Percentiles rank a stretch among this genome's conserved stretches.
Evolutionary conservation across 2,888 invertebrate genomes (phyloP).

Genomic region (Heliothis peltigera): DNA sequence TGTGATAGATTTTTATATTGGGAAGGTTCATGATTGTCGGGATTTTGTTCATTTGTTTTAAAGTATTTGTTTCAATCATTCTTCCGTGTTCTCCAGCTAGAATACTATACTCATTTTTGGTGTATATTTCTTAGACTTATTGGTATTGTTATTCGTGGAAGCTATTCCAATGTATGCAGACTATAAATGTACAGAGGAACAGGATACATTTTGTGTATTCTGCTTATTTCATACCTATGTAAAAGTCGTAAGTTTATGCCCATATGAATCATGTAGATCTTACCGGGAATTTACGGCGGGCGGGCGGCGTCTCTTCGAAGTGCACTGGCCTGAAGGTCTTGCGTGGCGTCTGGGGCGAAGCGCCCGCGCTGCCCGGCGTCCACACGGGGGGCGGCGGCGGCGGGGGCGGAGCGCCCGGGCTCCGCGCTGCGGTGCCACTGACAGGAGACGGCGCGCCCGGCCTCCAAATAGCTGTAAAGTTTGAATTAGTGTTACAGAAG

Average conservation of each 20-base stretch:
- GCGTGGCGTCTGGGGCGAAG: conserved; percentile 93
- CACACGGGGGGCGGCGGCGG: conserved; percentile 93
- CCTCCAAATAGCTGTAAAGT: conserved; percentile 83
- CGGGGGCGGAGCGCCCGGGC: conserved; percentile 87
- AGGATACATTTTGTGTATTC: not conserved
- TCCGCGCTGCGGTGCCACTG: conserved; percentile 75
- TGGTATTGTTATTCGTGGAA: too few relatives aligned
- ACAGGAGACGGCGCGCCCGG: conserved; percentile 82
- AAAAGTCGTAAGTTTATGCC: not conserved
- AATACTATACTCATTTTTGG: too few relatives aligned
- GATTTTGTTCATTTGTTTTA: too few relatives aligned
- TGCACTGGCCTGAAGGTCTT: conserved; percentile 95
- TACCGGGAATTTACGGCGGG: conserved; percentile 82
- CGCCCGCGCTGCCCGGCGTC: conserved; percentile 93
- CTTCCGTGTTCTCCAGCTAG: too few relatives aligned
- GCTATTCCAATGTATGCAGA: too few relatives aligned
- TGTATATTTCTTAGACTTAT: too few relatives aligned
- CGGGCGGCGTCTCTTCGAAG: conserved; percentile 85
- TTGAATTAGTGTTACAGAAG: conserved; percentile 9
- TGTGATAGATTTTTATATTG: not conserved
- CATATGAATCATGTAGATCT: conserved; percentile 34
- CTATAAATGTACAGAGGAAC: too few relatives aligned
- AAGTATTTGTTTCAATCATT: too few relatives aligned
- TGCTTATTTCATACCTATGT: not conserved
- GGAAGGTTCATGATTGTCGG: not conserved